A percentile compares a stretch with the other conserved stretches of the same genome.
phyloP scores from a whole-genome alignment of 35 echinoderm and acorn worm species.

The Ophioderma brevispina region DNA sequence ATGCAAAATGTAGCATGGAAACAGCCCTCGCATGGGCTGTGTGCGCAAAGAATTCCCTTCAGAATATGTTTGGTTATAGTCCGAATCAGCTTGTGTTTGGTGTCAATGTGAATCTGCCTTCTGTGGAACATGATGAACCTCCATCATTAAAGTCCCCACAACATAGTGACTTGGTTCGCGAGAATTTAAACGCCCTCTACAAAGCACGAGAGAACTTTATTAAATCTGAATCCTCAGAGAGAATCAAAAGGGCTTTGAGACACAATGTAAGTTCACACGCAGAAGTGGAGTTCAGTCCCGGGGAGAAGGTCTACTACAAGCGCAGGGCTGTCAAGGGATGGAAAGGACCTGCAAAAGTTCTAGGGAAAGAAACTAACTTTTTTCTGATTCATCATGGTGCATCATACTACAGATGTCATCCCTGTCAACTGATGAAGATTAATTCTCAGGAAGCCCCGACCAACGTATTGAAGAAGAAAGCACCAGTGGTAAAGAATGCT shows the following conservation, averaged over 20 bases:
- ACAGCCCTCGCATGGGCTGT: background rate
- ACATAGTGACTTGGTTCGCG: background rate
- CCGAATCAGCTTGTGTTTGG: background rate
- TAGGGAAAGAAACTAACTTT: background rate
- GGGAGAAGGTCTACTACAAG: background rate
- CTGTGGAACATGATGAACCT: background rate
- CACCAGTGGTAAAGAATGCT: background rate
- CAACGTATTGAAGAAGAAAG: background rate
- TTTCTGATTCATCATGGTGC: background rate
- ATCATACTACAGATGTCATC: background rate
- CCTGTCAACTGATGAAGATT: background rate
- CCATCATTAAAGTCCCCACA: background rate
- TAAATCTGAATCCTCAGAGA: background rate
- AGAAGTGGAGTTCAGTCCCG: background rate
- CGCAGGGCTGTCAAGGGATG: background rate
- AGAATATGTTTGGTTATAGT: background rate
- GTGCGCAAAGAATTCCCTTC: background rate
- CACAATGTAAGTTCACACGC: background rate
- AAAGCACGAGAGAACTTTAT: background rate
- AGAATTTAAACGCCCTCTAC: background rate
- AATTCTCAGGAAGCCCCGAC: background rate
- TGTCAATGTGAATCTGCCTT: background rate
- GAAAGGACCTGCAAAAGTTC: background rate
- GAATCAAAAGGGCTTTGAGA: background rate
- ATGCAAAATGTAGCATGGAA: background rate